A percentile compares a stretch with the other conserved stretches of the same genome.
These are phyloP conservation scores for Drosophila bunnanda DNA, from an alignment of 2,888 invertebrate genomes.

Conservation along the genomic window DNA sequence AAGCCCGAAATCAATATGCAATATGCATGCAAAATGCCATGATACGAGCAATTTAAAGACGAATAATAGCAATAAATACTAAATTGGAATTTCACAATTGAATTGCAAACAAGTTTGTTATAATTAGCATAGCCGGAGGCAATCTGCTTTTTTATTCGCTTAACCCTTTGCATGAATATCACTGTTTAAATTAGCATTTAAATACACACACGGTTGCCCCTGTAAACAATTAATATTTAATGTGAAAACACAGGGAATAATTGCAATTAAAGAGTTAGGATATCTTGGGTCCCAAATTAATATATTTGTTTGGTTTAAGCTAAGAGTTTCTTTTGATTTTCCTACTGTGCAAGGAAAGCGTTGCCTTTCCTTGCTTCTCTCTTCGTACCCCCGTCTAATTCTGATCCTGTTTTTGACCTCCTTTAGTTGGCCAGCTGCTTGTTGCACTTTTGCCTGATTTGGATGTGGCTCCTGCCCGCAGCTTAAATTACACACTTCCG, in stretches of 20 bases:
- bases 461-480: constrained; percentile 36
- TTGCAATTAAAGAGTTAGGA: not conserved
- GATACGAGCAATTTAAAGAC: not conserved
- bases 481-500: constrained; percentile 76
- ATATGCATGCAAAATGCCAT: not conserved
- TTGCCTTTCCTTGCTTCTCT: not conserved
- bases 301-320: no score
- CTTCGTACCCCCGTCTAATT: no score
- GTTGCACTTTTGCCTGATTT: constrained; percentile 62
- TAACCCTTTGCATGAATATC: not conserved
- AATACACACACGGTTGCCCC: not conserved
- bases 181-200: not conserved
- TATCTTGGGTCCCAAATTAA: not conserved
- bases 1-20: not conserved
- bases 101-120: not conserved
- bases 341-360: not conserved
- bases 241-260: no score
- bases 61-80: not conserved
- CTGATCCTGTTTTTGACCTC: no score
- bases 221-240: not conserved
- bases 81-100: not conserved
- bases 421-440: constrained; percentile 35
- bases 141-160: not conserved
- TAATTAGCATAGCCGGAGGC: not conserved
- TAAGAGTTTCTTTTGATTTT: not conserved